Conservation (phyloP, 2,797 vertebrate genomes). For the Acipenser ruthenus region DNA sequence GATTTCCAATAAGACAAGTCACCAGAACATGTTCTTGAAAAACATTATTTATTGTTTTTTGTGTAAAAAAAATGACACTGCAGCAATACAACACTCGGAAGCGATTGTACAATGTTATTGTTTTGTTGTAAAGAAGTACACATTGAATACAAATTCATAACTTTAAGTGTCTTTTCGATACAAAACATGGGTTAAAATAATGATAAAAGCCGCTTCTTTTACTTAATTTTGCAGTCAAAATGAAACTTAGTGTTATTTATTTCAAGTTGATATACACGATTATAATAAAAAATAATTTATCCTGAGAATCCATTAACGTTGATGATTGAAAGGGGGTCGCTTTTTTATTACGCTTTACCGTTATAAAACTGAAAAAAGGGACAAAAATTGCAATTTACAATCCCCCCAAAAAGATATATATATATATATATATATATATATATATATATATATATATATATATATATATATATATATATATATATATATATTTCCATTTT, state of each 20-base stretch:
- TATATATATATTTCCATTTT: conserved; percentile 50
- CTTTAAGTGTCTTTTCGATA: conserved; percentile 63
- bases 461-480: conserved; percentile 49
- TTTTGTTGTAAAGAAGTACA: conserved; percentile 81
- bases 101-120: conserved; percentile 80
- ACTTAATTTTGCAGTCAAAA: conserved; percentile 13
- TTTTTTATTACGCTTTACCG: conserved; percentile 33
- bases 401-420: conserved; percentile 35
- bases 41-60: conserved; percentile 90
- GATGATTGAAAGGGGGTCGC: conserved; percentile 49
- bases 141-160: conserved; percentile 65
- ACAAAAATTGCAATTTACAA: conserved; percentile 40
- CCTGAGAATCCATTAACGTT: conserved; percentile 63
- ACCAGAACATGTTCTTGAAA: conserved; percentile 60
- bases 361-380: conserved; percentile 21
- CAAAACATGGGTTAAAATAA: conserved; percentile 83
- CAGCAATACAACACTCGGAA: conserved; percentile 83
- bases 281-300: conserved; percentile 38
- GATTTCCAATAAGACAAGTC: conserved; percentile 29
- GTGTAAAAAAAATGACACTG: conserved; percentile 89
- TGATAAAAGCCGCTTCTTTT: conserved; percentile 50
- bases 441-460: conserved; percentile 57
- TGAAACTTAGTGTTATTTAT: no score
- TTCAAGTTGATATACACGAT: not conserved
- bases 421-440: conserved; percentile 57